Evolutionary conservation across 2,797 vertebrate species (phyloP).

Genomic region (Coracias cyanogaster): DNA sequence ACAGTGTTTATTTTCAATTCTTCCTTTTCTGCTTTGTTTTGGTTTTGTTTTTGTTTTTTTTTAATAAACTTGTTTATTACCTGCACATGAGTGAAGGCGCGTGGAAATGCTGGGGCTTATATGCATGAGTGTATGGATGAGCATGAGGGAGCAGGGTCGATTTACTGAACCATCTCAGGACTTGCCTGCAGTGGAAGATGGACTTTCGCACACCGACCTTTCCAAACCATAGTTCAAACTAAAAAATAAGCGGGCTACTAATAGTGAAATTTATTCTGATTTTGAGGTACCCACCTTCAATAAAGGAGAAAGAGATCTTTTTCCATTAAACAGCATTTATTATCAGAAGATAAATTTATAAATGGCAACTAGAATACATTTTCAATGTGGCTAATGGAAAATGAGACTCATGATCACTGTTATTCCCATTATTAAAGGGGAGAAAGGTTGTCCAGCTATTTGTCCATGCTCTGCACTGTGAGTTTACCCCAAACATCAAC

Average conservation of each 20-base stretch:
- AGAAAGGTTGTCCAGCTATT: slow-evolving; percentile 20
- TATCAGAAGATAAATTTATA: slow-evolving; percentile 63
- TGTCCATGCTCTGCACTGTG: slow-evolving; percentile 24
- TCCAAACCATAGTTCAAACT: neutral
- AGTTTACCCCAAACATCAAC: slow-evolving; percentile 22
- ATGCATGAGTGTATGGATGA: neutral
- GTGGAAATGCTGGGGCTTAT: neutral
- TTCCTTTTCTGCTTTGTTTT: neutral
- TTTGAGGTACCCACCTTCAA: slow-evolving; percentile 28
- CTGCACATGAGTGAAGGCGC: neutral
- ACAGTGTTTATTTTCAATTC: slow-evolving; percentile 63
- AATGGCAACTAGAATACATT: slow-evolving; percentile 61
- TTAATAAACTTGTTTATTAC: slow-evolving; percentile 14
- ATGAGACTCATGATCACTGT: slow-evolving; percentile 5
- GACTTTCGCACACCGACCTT: slow-evolving; percentile 9
- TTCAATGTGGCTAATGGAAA: slow-evolving; percentile 41
- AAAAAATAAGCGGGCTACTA: neutral
- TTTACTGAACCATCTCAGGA: neutral
- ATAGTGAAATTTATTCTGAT: neutral
- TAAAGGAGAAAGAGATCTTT: slow-evolving; percentile 57
- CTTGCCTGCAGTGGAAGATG: slow-evolving; percentile 16
- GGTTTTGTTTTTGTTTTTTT: neutral
- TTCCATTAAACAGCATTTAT: slow-evolving; percentile 50
- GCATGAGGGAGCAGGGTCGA: neutral
- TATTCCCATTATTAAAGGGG: slow-evolving; percentile 17